Percentiles rank a stretch among this genome's conserved stretches.
phyloP scores from a whole-genome alignment of 2,888 invertebrate species.

The Cepaea hortensis region DNA sequence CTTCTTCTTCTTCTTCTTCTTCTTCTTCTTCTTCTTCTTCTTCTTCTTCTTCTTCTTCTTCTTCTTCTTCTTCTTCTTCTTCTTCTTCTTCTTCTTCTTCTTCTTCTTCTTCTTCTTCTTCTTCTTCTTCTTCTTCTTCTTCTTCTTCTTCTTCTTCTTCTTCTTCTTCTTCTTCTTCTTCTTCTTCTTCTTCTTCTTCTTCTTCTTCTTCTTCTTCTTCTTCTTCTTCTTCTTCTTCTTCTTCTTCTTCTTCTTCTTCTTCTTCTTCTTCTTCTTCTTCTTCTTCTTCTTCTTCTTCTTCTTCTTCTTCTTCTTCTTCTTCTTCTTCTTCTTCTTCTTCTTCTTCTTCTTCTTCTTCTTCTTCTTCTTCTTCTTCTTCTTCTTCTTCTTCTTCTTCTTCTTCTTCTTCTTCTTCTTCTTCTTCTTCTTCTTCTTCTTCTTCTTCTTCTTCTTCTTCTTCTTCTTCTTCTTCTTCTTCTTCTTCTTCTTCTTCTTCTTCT shows the following conservation, averaged over 20 bases:
- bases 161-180: slow-evolving; percentile 12
- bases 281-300: slow-evolving; percentile 2
- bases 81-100: not conserved
- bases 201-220: not conserved
- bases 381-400: slow-evolving; percentile 1
- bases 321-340: slow-evolving; percentile 9
- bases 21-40: not conserved
- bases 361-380: not conserved
- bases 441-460: slow-evolving; percentile 16
- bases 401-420: not conserved
- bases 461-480: not conserved
- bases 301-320: not conserved
- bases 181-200: not conserved
- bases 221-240: not conserved
- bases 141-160: not conserved
- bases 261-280: not conserved
- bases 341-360: slow-evolving; percentile 15
- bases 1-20: not conserved
- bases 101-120: not conserved
- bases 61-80: not conserved
- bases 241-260: not conserved
- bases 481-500: slow-evolving; percentile 8
- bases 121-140: not conserved
- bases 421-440: not conserved
- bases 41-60: not conserved